Conservation (phyloP, 2,797 vertebrate genomes). For the Rousettus madagascariensis region DNA sequence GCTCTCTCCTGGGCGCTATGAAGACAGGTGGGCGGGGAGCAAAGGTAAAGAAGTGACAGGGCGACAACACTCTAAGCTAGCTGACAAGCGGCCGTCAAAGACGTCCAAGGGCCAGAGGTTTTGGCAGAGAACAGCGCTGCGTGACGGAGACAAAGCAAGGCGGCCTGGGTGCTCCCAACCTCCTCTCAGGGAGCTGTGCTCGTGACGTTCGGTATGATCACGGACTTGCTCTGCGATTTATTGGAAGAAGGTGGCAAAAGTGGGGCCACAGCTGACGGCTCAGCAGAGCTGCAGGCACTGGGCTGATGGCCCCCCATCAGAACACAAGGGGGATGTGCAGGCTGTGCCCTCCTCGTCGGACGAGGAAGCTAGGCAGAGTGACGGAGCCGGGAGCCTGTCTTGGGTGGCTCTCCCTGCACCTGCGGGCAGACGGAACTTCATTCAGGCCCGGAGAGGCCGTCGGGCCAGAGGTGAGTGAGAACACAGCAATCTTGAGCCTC, state of each 20-base stretch:
- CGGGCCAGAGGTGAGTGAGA: background rate
- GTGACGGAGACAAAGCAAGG: background rate
- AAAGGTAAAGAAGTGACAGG: background rate
- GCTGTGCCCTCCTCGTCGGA: background rate
- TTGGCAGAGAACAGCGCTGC: no score
- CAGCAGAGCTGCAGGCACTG: background rate
- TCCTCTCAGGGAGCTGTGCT: background rate
- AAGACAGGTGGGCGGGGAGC: background rate
- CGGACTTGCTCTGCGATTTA: background rate
- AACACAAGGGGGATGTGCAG: background rate
- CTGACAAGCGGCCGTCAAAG: background rate
- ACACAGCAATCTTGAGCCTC: no score
- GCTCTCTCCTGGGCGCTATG: background rate
- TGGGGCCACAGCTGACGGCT: background rate
- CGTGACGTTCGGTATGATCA: background rate
- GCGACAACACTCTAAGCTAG: background rate
- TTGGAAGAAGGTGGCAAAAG: background rate
- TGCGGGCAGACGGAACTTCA: background rate
- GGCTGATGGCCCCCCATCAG: background rate
- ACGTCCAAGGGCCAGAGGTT: background rate
- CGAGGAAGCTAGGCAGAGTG: background rate
- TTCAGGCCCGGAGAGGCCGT: background rate
- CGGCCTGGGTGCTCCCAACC: background rate
- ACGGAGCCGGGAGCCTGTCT: background rate
- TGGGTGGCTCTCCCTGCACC: background rate